Evolutionary conservation across 2,797 vertebrate genomes (phyloP), one percentile per base, ranked within the genome.

Genomic region (Eupleurogrammus muticus): DNA sequence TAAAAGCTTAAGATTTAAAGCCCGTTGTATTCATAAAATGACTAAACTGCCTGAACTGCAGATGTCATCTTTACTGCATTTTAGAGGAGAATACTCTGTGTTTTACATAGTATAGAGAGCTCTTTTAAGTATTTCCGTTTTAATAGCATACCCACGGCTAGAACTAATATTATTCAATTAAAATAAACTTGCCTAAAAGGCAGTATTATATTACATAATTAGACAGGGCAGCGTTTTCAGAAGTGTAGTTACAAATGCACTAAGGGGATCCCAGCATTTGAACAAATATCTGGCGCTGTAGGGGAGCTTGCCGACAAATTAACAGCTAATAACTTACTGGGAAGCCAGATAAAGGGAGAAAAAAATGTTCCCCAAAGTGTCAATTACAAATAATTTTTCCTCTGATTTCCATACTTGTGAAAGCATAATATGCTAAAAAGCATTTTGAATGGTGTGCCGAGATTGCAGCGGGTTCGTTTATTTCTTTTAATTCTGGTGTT

Each of bases 181-280:
- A 97, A 96, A 93, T 95, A 95, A 96, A 96, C 95, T 92, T 96
- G 90, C 90, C 89, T 96, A 96, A 96, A 97, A 95, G 96, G 96
- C 95, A 95, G 95, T 96, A 96, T 97, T 97, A 96, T 95, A 96
- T 97, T 97, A 96, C 97, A 97, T 98, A 97, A 98, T 98, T 98
- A 97, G 95, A 95, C 95, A 94, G 95, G 95, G 93, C 92, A 89
- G 94, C 93, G 88, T 95, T 96, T 96, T 96, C 96, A 96, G 96
- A 95, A 96, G 96, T 94, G 96, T 97, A 96, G 95, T 97, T 98
- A 97, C 96, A 97, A 97, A 96, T 90, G 95, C 96, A 93, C 96
- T 95, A 95, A 97, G 96, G 96, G 96, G 97, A 96, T 97, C 95
- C 96, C 94, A 94, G 95, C 94, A 97, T 97, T 97, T 97, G 96